Evolutionary conservation across 2,888 invertebrate species (phyloP).

Genomic region (Netelia fuscicornis): DNA sequence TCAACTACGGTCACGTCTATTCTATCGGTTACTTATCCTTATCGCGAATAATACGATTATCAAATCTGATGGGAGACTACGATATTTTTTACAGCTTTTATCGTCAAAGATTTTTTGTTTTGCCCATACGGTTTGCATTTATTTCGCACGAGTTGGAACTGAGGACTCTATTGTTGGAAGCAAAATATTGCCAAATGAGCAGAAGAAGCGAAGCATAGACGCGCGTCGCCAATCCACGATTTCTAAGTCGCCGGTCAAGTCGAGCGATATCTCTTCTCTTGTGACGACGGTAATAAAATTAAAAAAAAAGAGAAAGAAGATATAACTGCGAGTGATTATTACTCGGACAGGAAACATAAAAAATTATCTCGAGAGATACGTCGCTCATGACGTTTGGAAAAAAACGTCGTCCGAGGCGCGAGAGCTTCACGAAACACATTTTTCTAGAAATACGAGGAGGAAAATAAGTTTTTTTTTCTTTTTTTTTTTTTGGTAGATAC

Average conservation of each 20-base stretch:
- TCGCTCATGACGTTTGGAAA: neutral
- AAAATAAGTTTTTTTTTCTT: neutral
- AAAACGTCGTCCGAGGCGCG: neutral
- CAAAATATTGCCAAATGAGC: neutral
- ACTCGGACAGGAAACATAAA: conserved; percentile 20
- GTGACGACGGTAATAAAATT: neutral
- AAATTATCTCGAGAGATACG: conserved; percentile 17
- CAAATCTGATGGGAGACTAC: too few relatives aligned
- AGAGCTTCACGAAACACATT: neutral
- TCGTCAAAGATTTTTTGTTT: neutral
- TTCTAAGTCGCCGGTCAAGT: neutral
- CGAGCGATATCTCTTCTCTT: neutral
- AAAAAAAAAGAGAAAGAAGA: too few relatives aligned
- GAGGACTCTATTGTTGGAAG: neutral
- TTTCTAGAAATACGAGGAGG: conserved; percentile 1
- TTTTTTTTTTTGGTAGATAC: neutral
- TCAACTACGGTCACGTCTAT: too few relatives aligned
- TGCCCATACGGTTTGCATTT: neutral
- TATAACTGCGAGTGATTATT: neutral
- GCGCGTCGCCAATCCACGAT: neutral
- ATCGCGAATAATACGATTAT: too few relatives aligned
- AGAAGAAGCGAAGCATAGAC: neutral
- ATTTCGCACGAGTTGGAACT: neutral
- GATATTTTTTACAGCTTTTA: too few relatives aligned
- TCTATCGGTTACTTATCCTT: too few relatives aligned